Evolutionary conservation across 2,797 vertebrate genomes (phyloP).

Genomic region (Neopelma chrysocephalum): DNA sequence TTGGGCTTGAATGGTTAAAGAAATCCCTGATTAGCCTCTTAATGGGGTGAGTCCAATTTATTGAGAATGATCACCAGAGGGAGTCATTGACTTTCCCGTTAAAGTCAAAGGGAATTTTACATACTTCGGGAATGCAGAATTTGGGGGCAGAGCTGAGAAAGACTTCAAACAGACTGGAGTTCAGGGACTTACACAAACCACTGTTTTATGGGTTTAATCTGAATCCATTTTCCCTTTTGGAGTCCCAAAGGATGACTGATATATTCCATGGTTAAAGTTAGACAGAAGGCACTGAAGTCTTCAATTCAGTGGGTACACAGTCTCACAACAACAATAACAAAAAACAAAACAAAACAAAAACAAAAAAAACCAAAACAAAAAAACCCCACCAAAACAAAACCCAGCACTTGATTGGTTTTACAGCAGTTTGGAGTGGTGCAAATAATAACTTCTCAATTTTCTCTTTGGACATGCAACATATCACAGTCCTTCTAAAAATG

Average conservation of each 20-base stretch:
- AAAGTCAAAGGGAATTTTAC: conserved; percentile 47
- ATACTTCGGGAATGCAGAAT: background rate
- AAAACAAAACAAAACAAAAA: too few species aligned
- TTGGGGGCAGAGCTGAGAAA: background rate
- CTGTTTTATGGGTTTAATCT: background rate
- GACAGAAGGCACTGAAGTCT: background rate
- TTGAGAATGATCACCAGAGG: conserved; percentile 62
- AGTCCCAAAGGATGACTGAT: background rate
- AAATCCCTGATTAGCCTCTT: conserved; percentile 50
- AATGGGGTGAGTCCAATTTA: conserved; percentile 53
- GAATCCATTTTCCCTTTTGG: conserved; percentile 3
- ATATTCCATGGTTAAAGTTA: background rate
- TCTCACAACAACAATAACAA: background rate
- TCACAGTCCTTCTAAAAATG: background rate
- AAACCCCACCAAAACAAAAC: background rate
- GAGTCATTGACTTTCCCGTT: conserved; percentile 61
- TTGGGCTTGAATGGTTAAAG: conserved; percentile 6
- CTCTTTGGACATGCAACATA: background rate
- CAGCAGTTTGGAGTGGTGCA: background rate
- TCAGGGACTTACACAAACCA: background rate
- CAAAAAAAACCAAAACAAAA: background rate
- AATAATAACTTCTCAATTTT: background rate
- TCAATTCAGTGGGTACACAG: background rate
- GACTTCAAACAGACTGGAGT: conserved; percentile 3
- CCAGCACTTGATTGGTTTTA: background rate